Evolutionary conservation across 1,140 invertebrate genomes (phyloP), one percentile per base, ranked within the genome.

Genomic region (Ceratoteleas bidentatus): DNA sequence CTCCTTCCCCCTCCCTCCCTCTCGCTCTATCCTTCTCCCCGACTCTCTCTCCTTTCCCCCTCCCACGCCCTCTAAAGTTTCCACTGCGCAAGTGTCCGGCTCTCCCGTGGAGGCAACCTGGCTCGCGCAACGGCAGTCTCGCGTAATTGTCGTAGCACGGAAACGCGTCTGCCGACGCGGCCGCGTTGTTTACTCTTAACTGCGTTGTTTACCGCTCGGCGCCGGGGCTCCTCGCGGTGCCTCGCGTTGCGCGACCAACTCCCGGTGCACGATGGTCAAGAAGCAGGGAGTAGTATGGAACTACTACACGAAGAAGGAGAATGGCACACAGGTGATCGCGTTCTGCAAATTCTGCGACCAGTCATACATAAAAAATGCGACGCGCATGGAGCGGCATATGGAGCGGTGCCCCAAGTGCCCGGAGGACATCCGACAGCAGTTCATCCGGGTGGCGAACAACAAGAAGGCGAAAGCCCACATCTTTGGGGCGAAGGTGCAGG

Each of bases 291-390:
- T 88, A 7, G 87, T 90, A 15, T 89, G 88, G 88, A 88, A 87
- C 54, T 89, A 88, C 50, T 90, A 88, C 14, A 83, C 86, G 32
- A 89, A 89, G 66, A 89, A 89, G 72, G 83, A 89, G 6, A 84
- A 87, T 54, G 88, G 87, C 6, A 81, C 85, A n/a, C 85, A 89
- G 52, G 86, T 89, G 3, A 87, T 86, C 14, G 87, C 86, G 3
- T 89, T 88, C 64, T 89, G 88, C 45, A 90, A 90, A 70, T 90
- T 87, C 56, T 89, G 87, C 45, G 80, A 89, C 62, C 85, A 88
- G 50, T 90, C 86, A 0, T 89, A 89, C 7, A 88, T 88, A 32
- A 87, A 90, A 84, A 90, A 88, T 88, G 87, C 86, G 2, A 89
- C 87, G 10, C 79, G 87, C 10, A 89, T 89, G 88, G 86, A 89